Evolutionary conservation across 2,113 vertebrate genomes (phyloP), one percentile per base, ranked within the genome.

Genomic region (Pleuronectes platessa): DNA sequence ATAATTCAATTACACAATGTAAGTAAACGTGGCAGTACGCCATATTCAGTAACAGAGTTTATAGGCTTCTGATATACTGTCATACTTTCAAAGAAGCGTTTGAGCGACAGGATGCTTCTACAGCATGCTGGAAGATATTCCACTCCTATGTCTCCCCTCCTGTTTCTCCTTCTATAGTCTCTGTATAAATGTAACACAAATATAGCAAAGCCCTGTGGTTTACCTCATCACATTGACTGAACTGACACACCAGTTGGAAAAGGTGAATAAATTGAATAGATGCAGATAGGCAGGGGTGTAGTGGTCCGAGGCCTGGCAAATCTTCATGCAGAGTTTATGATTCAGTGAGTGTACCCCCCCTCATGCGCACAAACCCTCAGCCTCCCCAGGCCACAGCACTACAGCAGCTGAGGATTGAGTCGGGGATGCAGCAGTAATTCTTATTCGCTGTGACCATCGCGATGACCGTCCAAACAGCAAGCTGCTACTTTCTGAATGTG

Each of bases 1-100:
- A 42, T 67, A 61, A 55, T 72, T 81, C 42, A 86, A 69, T 88
- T 71, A 74, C 62, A 23, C 70, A 47, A 15, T 70, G 45, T 23
- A 63, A 31, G 24, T 61, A 59, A 67, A 63, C 51, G 45, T 23
- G 12, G 55, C 74, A 18, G 70, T 77, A 40, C 35, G 9, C 20
- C 10, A 20, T 45, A 74, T 75, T 79, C 49, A 72, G 64, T 83
- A 72, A 72, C 1, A 11, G 20, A 42, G 31, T 26, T 2, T 12
- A 17, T 37, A 37, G n/a, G 73, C 37, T 24, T 61, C 42, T 58
- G 14, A 45, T 9, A 17, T 15, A 18, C 37, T 53, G 17, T 37
- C 5, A 45, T 26, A 7, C 10, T 61, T 53, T 47, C 1, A 45
- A 20, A 54, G n/a, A 23, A 21, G 7, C 35, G 11, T 18, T 65